phyloP scores from a whole-genome alignment of 2,797 vertebrate species.

The Arremon brunneinucha region DNA sequence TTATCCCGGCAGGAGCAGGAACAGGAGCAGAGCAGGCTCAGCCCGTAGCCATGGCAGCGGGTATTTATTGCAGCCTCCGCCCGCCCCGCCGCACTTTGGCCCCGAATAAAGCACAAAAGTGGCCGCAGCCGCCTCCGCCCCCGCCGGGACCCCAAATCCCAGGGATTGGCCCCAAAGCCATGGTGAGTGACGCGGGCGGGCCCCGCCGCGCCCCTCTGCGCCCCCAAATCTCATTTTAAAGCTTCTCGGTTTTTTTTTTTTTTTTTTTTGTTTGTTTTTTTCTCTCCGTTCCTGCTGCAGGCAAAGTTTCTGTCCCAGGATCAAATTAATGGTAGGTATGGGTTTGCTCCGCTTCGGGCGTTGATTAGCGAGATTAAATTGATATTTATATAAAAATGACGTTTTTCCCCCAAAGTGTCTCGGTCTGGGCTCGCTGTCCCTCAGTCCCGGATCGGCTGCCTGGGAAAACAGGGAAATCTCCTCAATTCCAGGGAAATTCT shows the following conservation, averaged over 20 bases:
- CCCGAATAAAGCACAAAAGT: fast-evolving
- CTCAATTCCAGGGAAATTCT: background rate
- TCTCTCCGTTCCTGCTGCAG: constrained; percentile 61
- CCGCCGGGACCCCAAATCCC: background rate
- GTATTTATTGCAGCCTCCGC: background rate
- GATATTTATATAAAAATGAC: background rate
- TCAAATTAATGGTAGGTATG: constrained; percentile 89
- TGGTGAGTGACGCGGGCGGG: background rate
- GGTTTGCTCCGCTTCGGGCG: background rate
- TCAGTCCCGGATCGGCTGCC: background rate
- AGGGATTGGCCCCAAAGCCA: background rate
- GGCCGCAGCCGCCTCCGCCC: background rate
- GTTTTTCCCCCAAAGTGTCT: background rate
- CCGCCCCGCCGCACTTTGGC: background rate
- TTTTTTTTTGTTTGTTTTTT: fast-evolving
- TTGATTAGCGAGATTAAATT: no score
- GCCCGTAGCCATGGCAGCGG: background rate
- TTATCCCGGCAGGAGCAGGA: background rate
- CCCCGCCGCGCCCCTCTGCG: background rate
- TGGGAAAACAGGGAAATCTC: background rate
- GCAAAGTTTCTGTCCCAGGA: constrained; percentile 93
- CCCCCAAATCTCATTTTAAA: background rate
- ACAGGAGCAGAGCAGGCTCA: background rate
- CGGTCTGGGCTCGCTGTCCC: background rate
- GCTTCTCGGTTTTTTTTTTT: background rate